phyloP scores from a whole-genome alignment of 2,888 invertebrate species.

The Liopterus haemorrhoidalis region DNA sequence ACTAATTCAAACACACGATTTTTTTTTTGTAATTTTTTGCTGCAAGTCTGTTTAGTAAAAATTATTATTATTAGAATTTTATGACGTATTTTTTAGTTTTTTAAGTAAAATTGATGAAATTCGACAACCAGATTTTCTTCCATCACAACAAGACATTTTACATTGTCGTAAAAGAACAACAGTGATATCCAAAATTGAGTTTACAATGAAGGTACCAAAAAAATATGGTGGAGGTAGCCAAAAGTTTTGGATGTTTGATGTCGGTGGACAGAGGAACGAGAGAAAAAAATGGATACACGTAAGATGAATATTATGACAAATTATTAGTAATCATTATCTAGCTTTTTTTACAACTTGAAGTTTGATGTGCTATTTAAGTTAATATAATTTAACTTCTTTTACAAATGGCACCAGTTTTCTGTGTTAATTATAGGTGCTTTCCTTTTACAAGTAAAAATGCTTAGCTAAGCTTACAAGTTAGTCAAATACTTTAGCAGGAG shows the following conservation, averaged over 20 bases:
- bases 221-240: slow-evolving; percentile 65
- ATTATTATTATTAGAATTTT: not conserved
- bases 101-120: slow-evolving; percentile 64
- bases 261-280: slow-evolving; percentile 77
- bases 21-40: slow-evolving; percentile 15
- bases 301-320: slow-evolving; percentile 18
- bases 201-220: slow-evolving; percentile 63
- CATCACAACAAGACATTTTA: slow-evolving; percentile 70
- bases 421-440: too few relatives aligned
- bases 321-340: too few relatives aligned
- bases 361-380: not conserved
- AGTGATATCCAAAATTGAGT: slow-evolving; percentile 69
- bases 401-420: too few relatives aligned
- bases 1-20: too few relatives aligned
- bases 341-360: too few relatives aligned
- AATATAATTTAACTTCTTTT: too few relatives aligned
- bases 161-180: slow-evolving; percentile 69
- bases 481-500: too few relatives aligned
- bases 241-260: slow-evolving; percentile 77
- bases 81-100: slow-evolving; percentile 53
- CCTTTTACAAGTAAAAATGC: too few relatives aligned
- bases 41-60: slow-evolving; percentile 1
- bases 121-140: slow-evolving; percentile 58
- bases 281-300: slow-evolving; percentile 78
- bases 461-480: too few relatives aligned